Base-by-base conservation (phyloP, 1,140 invertebrate species). In the Caenorhabditis tropicalis region DNA sequence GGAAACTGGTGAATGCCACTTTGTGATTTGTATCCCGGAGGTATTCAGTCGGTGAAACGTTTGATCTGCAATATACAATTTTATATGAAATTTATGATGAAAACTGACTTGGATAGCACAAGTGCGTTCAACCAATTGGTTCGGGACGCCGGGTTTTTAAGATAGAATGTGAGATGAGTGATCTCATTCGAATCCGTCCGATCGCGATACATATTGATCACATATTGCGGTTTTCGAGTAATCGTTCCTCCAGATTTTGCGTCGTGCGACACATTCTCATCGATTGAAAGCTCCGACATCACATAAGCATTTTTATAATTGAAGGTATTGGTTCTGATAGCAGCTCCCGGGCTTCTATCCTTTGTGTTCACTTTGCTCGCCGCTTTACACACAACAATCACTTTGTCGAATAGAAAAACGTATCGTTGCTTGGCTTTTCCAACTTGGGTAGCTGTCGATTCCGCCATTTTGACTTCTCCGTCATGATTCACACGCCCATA, bases 401-500 rank as follows among this genome's bases (percentile, higher is more conserved):
- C 87, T 39, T 87, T 87, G 51, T 87, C 87, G 84, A 87, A 87
- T 0, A 87, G 36, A 56, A 87, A 87, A 43, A 87, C 48, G 29
- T 86, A 87, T 12, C 87, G 60, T 19, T 58, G 82, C 79, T 87
- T 87, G n/a, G 86, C 29, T 36, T 87, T 87, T 15, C 80, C 83
- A 53, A 5, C 39, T 7, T 53, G 31, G 2, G 70, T 74, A 24
- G 36, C 51, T 15, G 53, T 80, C 12, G 43, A 29, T 58, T 85
- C 70, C 0, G 86, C 31, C 5, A 98, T 95, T 92, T 95, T 95
- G 31, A 98, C 93, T 91, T 98, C 96, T 19, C 96, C 96, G 91
- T 99, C 97, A 87, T 95, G 94, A 85, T 97, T 93, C 65, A 98
- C 92, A 53, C 95, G 93, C 0, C 97, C 97, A 92, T 96, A 98